Conservation (phyloP, 53 echinoderm and acorn worm genomes). For the Glandiceps talaboti region DNA sequence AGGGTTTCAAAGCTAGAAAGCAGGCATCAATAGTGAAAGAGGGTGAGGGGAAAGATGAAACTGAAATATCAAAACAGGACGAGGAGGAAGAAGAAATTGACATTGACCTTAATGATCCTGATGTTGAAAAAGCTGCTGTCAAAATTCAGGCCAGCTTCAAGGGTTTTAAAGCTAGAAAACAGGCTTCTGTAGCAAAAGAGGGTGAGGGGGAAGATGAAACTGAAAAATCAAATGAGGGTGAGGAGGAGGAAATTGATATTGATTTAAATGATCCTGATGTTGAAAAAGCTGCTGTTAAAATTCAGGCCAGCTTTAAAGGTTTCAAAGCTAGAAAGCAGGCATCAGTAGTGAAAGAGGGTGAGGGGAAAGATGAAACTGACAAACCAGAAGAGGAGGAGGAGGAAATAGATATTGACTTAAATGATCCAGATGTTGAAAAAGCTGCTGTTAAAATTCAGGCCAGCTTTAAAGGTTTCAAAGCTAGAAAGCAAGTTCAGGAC, state of each 20-base stretch:
- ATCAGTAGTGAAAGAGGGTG: constrained; percentile 43
- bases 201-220: neutral
- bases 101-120: constrained; percentile 2
- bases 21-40: neutral
- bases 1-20: constrained; percentile 48
- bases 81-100: constrained; percentile 14
- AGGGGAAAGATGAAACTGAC: neutral
- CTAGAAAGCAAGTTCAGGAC: constrained; percentile 73
- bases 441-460: constrained; percentile 85
- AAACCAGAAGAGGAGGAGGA: constrained; percentile 1
- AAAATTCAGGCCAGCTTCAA: constrained; percentile 79
- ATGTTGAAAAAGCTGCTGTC: constrained; percentile 41
- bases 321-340: constrained; percentile 90
- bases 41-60: neutral
- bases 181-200: constrained; percentile 53
- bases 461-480: constrained; percentile 80
- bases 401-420: constrained; percentile 10
- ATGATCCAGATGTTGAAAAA: constrained; percentile 21
- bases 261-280: constrained; percentile 9
- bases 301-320: constrained; percentile 82
- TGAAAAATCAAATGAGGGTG: constrained; percentile 10
- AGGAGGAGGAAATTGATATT: constrained; percentile 22
- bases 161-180: constrained; percentile 94
- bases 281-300: constrained; percentile 51
- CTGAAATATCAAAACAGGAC: neutral